phyloP scores from a whole-genome alignment of 1,140 invertebrate genomes.

The Procambarus virginalis region DNA sequence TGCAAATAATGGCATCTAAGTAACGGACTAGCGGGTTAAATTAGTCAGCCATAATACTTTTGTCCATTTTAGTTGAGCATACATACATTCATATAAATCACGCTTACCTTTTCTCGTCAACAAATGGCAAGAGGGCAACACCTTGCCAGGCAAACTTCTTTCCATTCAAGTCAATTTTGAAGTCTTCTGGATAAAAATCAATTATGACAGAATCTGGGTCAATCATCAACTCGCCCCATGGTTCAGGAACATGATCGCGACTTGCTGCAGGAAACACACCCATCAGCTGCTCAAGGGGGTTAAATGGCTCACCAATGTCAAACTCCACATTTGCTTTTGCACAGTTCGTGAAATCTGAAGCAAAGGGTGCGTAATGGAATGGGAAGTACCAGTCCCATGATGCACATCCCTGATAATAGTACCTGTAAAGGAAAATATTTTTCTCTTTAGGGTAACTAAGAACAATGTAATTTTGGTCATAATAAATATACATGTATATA shows the following conservation, averaged over 20 bases:
- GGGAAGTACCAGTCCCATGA: conserved; percentile 99
- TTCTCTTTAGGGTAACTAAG: background rate
- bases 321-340: conserved; percentile 78
- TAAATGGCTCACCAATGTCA: conserved; percentile 87
- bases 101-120: conserved; percentile 84
- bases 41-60: too few species aligned
- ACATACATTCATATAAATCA: background rate
- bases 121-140: conserved; percentile 97
- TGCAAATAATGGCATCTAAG: too few species aligned
- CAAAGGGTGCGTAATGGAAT: conserved; percentile 99
- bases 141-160: conserved; percentile 99
- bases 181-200: conserved; percentile 99
- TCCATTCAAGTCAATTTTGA: conserved; percentile 99
- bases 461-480: background rate
- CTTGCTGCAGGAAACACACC: conserved; percentile 99
- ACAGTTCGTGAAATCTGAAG: conserved; percentile 97
- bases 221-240: conserved; percentile 96
- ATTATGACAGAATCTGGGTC: conserved; percentile 96
- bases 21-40: too few species aligned
- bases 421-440: conserved; percentile 40
- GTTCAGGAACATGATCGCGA: conserved; percentile 91
- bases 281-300: conserved; percentile 98
- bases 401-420: conserved; percentile 86
- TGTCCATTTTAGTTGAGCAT: background rate
- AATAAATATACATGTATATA: too few species aligned